Evolutionary conservation across 2,797 vertebrate species (phyloP), one percentile per base, ranked within the genome.

Genomic region (Microchirus variegatus): DNA sequence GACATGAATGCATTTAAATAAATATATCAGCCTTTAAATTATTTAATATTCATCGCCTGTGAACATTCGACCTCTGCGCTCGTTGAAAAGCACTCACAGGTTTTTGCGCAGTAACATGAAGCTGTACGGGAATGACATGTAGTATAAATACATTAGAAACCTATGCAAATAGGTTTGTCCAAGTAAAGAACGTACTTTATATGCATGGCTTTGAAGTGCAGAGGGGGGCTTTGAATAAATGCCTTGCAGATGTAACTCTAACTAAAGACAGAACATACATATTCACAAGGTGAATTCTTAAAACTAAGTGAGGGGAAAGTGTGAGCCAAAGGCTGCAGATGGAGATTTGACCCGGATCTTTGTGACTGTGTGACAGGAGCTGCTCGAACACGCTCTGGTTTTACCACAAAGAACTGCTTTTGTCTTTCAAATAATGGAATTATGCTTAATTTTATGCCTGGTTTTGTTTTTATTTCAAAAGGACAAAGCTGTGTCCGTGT

Each of bases 151-250:
- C 37, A 55, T 18, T 48, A 3, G 53, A 47, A 47, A 38, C 9
- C 3, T 50, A 70, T 38, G 50, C 52, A 80, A 86, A 80, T 62
- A 53, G 38, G 56, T 63, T 82, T 73, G 51, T 51, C 38, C 44
- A 63, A 75, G 58, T 62, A 67, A 58, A 53, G 41, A 50, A 41
- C n/a, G 11, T 19, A 10, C 15, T 38, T 12, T 46, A 64, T 46
- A 63, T 48, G 55, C 55, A 41, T 63, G 45, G 37, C 59, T 74
- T 75, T 77, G 64, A 81, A 83, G 70, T 73, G 31, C 22, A 22
- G 22, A 16, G 36, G 40, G 8, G n/a, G 11, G 51, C 44, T 78
- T 73, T 71, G 53, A 75, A 64, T 71, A 67, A 58, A 70, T 53
- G 55, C 44, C 75, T 67, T 3, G 6, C 48, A 62, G 73, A 47